Conservation (phyloP, 2,797 vertebrate species). For the Dendrocincla fuliginosa region DNA sequence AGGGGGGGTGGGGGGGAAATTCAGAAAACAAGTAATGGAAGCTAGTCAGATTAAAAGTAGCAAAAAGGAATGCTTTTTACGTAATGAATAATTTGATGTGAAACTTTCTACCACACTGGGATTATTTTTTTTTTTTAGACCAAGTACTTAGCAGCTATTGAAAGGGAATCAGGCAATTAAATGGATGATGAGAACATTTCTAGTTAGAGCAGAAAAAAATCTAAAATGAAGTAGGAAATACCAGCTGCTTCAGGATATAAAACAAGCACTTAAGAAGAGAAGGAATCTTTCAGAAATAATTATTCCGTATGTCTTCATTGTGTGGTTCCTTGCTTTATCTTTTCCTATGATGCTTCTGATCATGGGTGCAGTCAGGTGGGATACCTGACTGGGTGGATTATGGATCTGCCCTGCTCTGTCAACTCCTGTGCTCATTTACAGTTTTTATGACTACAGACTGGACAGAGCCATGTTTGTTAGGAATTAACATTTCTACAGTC, state of each 20-base stretch:
- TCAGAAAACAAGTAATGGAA: not conserved
- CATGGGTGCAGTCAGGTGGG: not conserved
- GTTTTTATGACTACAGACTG: not conserved
- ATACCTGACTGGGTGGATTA: not conserved
- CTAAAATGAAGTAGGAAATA: not conserved
- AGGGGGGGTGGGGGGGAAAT: not conserved
- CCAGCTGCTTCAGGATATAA: not conserved
- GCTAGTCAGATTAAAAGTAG: not conserved
- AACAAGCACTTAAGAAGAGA: not conserved
- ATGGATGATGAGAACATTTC: not conserved
- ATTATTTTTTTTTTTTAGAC: not conserved
- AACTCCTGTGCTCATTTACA: not conserved
- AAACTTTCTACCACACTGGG: not conserved
- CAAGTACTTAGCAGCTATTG: not conserved
- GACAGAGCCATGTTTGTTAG: not conserved
- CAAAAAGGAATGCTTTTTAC: not conserved
- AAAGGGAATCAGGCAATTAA: slow-evolving; percentile 5
- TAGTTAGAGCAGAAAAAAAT: not conserved
- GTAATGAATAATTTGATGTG: not conserved
- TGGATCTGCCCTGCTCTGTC: not conserved
- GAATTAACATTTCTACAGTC: not conserved
- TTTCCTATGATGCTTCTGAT: not conserved
- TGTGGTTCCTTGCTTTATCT: not conserved
- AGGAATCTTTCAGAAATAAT: not conserved
- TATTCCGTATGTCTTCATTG: not conserved